Evolutionary conservation across 23 tunicate species (phyloP).

Genomic region (Styela clava): DNA sequence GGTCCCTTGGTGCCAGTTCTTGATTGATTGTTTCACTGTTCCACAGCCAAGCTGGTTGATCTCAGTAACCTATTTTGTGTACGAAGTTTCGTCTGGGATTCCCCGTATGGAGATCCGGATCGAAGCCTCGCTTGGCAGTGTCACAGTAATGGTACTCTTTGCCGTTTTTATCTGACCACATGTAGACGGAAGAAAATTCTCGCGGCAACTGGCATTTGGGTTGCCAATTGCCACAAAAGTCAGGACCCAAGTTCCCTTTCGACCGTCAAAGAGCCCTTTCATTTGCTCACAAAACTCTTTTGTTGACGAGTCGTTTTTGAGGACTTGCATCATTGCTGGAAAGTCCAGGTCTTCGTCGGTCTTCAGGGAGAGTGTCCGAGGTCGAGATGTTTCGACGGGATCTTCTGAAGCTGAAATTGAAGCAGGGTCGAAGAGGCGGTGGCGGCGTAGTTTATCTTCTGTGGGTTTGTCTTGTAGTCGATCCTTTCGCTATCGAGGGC

Average conservation of each 20-base stretch:
- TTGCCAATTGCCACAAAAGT: neutral
- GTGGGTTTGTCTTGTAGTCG: no score
- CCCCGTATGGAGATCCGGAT: neutral
- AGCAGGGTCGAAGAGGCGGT: no score
- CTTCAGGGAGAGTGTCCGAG: neutral
- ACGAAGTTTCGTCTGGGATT: neutral
- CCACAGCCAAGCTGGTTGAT: neutral
- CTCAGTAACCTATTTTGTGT: neutral
- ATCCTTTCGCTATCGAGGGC: no score
- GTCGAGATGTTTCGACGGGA: no score
- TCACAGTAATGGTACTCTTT: neutral
- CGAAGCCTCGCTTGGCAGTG: neutral
- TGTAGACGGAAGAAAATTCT: neutral
- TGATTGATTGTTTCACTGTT: neutral
- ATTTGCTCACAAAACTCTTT: neutral
- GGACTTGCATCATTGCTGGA: neutral
- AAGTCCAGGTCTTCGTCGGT: neutral
- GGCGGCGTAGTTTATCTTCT: no score
- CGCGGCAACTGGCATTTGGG: neutral
- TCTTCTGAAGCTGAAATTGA: no score
- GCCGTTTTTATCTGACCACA: neutral
- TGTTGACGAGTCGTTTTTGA: neutral
- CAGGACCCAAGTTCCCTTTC: neutral
- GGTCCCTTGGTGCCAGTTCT: neutral
- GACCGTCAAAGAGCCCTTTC: neutral